Conservation (phyloP, 2,113 vertebrate species). For the Micronisus gabar region DNA sequence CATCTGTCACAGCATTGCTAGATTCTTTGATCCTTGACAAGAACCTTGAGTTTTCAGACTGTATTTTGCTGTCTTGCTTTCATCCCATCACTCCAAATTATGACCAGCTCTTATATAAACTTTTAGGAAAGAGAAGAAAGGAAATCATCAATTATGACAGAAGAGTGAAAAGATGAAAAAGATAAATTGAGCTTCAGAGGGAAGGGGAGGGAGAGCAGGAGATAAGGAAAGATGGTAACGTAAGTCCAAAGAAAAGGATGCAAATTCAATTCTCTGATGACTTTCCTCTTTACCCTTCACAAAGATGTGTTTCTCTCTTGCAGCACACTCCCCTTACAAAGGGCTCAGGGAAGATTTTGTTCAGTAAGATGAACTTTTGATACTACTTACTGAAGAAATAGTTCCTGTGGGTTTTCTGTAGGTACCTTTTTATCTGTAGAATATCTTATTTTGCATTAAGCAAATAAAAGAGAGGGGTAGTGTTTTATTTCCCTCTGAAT, state of each 20-base stretch:
- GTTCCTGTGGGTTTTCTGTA: not conserved
- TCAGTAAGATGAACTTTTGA: not conserved
- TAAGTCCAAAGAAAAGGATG: not conserved
- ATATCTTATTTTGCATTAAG: not conserved
- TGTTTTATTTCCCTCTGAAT: not conserved
- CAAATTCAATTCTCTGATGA: not conserved
- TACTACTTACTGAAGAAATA: not conserved
- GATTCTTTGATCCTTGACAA: not conserved
- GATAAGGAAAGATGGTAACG: not conserved
- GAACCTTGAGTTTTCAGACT: not conserved
- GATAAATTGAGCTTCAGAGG: not conserved
- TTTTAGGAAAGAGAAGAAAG: conserved; percentile 10
- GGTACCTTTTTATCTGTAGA: not conserved
- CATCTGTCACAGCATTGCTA: not conserved
- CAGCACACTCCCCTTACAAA: not conserved
- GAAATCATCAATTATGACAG: not conserved
- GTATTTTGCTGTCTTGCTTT: not conserved
- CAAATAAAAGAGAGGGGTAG: not conserved
- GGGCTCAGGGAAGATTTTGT: not conserved
- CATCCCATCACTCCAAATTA: not conserved
- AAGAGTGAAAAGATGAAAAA: not conserved
- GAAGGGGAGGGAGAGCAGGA: not conserved
- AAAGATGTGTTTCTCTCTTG: not conserved
- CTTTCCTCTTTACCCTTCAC: not conserved
- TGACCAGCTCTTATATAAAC: not conserved